These are phyloP conservation scores for Antheraea pernyi DNA, from an alignment of 1,140 invertebrate species.

Conservation along the genomic window DNA sequence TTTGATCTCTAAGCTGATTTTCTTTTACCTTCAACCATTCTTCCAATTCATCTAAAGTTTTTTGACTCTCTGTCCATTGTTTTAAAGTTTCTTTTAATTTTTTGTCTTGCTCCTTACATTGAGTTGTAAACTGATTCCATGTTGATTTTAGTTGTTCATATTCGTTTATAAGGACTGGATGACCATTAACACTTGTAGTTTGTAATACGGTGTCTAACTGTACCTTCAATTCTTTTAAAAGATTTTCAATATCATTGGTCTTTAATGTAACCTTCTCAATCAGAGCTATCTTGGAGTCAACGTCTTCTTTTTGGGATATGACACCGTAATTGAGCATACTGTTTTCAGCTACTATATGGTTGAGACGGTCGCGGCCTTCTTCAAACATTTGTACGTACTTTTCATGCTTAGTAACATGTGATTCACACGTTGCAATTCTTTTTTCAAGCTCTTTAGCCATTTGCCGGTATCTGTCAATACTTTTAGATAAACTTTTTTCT, in stretches of 20 bases:
- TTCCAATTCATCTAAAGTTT: constrained; percentile 86
- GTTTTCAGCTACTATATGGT: constrained; percentile 84
- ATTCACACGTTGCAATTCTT: constrained; percentile 84
- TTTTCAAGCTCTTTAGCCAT: constrained; percentile 84
- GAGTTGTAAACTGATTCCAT: constrained; percentile 88
- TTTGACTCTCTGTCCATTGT: constrained; percentile 90
- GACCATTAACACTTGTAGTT: constrained; percentile 90
- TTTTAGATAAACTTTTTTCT: constrained; percentile 84
- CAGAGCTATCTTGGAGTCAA: constrained; percentile 86
- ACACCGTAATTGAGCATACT: constrained; percentile 84
- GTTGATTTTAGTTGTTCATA: constrained; percentile 87
- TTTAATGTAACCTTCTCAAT: constrained; percentile 88
- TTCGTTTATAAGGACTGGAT: constrained; percentile 86
- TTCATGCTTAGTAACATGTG: constrained; percentile 90
- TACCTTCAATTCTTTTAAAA: constrained; percentile 85
- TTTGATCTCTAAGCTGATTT: constrained; percentile 92
- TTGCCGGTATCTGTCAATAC: constrained; percentile 85
- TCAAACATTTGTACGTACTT: constrained; percentile 89
- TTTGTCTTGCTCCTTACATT: constrained; percentile 84
- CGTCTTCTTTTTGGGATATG: constrained; percentile 85
- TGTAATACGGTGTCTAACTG: constrained; percentile 86
- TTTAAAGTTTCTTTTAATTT: constrained; percentile 86
- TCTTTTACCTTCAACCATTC: constrained; percentile 93
- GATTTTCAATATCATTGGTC: constrained; percentile 86
- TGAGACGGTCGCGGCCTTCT: constrained; percentile 87